Percentiles rank a stretch among this genome's conserved stretches.
Conservation (phyloP, 2,888 invertebrate species). For the Papilio protenor region DNA sequence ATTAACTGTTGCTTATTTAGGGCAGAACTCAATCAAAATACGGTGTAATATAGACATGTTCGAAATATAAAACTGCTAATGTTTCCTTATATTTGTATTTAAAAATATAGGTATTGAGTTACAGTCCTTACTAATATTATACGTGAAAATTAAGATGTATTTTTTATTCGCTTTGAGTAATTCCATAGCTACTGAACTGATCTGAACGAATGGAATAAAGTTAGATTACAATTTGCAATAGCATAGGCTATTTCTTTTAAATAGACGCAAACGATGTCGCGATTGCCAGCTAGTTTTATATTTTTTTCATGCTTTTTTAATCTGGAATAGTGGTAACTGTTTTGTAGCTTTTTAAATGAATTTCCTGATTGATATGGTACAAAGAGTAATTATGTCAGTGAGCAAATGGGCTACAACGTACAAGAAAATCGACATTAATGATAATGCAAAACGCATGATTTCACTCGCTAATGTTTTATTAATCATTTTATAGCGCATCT, state of each 20-base stretch:
- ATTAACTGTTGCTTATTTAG: slow-evolving; percentile 19
- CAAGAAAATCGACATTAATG: background rate
- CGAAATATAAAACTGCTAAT: background rate
- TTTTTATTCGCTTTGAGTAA: background rate
- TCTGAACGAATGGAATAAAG: background rate
- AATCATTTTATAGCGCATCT: background rate
- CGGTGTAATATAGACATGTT: background rate
- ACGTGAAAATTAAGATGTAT: background rate
- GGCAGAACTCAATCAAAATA: slow-evolving; percentile 25
- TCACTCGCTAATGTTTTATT: slow-evolving; percentile 11
- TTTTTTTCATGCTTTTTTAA: background rate
- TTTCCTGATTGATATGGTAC: slow-evolving; percentile 8
- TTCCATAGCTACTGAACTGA: background rate
- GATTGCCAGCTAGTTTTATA: background rate
- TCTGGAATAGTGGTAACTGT: background rate
- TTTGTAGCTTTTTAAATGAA: background rate
- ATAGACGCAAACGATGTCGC: background rate
- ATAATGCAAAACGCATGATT: slow-evolving; percentile 11
- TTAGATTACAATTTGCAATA: background rate
- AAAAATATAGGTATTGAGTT: too few species aligned
- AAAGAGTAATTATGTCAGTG: slow-evolving; percentile 41
- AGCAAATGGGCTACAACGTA: slow-evolving; percentile 33
- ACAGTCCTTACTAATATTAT: background rate
- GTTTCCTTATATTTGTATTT: slow-evolving; percentile 4
- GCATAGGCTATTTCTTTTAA: background rate